Percentiles rank a stretch among this genome's conserved stretches.
Conservation (phyloP, 2,797 vertebrate species). For the Coilia nasus region DNA sequence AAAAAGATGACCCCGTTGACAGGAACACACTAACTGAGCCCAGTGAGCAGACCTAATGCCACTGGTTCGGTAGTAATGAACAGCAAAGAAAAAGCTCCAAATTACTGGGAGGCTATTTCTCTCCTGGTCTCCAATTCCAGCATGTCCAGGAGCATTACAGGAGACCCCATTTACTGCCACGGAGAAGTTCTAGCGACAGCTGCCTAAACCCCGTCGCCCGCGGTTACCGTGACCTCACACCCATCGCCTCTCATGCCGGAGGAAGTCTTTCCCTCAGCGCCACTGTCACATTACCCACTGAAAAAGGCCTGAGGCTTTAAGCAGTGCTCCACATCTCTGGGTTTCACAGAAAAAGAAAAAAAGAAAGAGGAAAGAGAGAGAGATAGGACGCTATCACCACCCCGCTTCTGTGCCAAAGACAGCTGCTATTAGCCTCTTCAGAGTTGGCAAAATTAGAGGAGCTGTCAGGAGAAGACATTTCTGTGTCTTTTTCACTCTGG, state of each 20-base stretch:
- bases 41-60: neutral
- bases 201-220: neutral
- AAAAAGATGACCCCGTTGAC: neutral
- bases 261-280: neutral
- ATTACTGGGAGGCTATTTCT: neutral
- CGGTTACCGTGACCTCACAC: conserved; percentile 20
- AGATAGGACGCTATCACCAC: neutral
- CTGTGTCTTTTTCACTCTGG: neutral
- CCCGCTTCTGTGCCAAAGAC: neutral
- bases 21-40: neutral
- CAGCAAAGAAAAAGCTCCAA: neutral
- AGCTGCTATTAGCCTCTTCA: neutral
- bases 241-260: neutral
- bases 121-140: neutral
- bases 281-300: neutral
- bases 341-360: neutral
- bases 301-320: neutral
- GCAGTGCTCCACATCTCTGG: neutral
- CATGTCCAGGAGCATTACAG: neutral
- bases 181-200: neutral
- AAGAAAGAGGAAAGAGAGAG: neutral
- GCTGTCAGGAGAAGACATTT: neutral
- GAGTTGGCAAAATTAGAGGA: neutral
- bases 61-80: neutral
- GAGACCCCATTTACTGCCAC: neutral